Evolutionary conservation across 2,797 vertebrate species (phyloP).

Genomic region (Propithecus deckenii): DNA sequence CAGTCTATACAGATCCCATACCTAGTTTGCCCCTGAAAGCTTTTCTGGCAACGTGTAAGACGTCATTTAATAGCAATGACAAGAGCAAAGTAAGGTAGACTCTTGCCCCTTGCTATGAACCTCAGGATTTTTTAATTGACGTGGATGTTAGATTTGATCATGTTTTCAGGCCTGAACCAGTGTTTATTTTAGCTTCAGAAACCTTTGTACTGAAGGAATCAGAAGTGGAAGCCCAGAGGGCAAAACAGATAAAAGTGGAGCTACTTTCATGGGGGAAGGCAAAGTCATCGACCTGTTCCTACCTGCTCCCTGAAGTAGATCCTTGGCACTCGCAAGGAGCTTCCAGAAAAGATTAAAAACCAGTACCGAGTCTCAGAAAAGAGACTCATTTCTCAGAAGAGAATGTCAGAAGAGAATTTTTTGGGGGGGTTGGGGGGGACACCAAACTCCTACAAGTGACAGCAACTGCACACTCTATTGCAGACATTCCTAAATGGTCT

Average conservation of each 20-base stretch:
- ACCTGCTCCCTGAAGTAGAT: not conserved
- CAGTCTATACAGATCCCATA: not conserved
- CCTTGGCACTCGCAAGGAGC: not conserved
- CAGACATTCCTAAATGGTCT: not conserved
- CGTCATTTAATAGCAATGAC: not conserved
- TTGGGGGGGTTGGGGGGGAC: not conserved
- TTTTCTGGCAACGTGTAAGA: not conserved
- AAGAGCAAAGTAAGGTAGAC: not conserved
- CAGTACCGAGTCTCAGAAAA: not conserved
- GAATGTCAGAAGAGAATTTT: not conserved
- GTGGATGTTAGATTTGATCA: not conserved
- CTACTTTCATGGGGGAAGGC: not conserved
- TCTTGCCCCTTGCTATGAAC: not conserved
- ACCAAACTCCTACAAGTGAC: not conserved
- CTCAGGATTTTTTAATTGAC: not conserved
- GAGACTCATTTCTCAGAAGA: not conserved
- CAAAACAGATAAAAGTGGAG: not conserved
- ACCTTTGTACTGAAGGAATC: not conserved
- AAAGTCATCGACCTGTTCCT: not conserved
- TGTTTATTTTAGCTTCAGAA: not conserved
- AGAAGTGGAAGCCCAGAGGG: fast-evolving
- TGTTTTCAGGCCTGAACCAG: not conserved
- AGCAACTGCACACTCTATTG: not conserved
- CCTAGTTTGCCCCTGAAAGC: not conserved
- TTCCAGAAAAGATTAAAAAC: not conserved